Evolutionary conservation across 1,140 invertebrate genomes (phyloP).

Genomic region (Alviniconcha marisindica): DNA sequence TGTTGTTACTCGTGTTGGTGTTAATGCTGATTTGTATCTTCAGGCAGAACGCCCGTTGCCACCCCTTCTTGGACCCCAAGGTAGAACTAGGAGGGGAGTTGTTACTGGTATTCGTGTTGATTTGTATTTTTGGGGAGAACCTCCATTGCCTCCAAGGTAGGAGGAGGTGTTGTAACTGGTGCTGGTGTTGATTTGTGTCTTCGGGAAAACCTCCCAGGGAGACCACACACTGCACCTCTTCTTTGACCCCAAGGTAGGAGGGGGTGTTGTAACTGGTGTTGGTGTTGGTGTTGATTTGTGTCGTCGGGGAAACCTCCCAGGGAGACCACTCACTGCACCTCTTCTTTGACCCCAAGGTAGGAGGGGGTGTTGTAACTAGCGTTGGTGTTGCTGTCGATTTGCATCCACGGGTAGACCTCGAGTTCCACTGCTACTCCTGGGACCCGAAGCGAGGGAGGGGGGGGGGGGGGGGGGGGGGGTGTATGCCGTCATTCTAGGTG

Average conservation of each 20-base stretch:
- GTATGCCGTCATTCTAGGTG: too few relatives aligned
- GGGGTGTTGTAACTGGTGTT: background rate
- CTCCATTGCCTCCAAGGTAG: too few relatives aligned
- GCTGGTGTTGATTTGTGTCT: background rate
- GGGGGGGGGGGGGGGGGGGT: too few relatives aligned
- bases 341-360: constrained; percentile 79
- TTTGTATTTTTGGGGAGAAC: background rate
- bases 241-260: too few relatives aligned
- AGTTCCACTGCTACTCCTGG: constrained; percentile 93
- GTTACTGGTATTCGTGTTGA: background rate
- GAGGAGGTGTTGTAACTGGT: background rate
- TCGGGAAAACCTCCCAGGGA: too few relatives aligned
- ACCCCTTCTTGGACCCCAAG: constrained; percentile 83
- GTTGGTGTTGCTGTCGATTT: background rate
- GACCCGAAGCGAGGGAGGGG: constrained; percentile 55
- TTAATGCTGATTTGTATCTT: background rate
- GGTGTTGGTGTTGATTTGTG: too few relatives aligned
- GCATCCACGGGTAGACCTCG: constrained; percentile 67
- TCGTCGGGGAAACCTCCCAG: constrained; percentile 86
- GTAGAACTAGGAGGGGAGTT: constrained; percentile 58
- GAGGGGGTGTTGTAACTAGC: constrained; percentile 21
- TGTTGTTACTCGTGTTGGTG: background rate
- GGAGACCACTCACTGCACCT: too few relatives aligned
- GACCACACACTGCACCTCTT: too few relatives aligned
- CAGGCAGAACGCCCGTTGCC: constrained; percentile 89